Evolutionary conservation across 2,888 invertebrate genomes (phyloP), one percentile per base, ranked within the genome.

Genomic region (Ischnus inquisitorius): DNA sequence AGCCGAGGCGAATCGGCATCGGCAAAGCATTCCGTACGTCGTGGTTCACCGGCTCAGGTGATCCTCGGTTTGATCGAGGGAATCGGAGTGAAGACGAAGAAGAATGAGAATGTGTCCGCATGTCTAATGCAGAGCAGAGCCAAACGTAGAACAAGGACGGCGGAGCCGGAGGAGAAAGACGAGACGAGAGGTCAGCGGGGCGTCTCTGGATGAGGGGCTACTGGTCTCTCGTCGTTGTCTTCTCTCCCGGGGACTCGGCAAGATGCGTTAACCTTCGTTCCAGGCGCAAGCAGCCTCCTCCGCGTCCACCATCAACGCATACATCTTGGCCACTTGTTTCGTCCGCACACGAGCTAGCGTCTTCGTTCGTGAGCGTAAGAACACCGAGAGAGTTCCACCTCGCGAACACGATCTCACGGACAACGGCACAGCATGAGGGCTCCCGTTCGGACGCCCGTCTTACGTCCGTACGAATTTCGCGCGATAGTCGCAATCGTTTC

Each of bases 21-120:
- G 86, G 88, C 90, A 92, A 92, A 93, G 92, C 91, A 92, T 92
- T 93, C 92, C 92, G 88, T 87, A 85, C 88, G 91, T 91, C 92
- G 90, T 89, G 80, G 88, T 88, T 88, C 88, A 88, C 85, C 87
- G 82, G 84, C 84, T 78, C 80, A 46, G 68, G 72, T 62, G 80
- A 76, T 78, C 54, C 54, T 72, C 76, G 67, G 62, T 72, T 76
- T 64, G 72, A 64, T 64, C 83, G 16, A 62, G 60, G 60, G 19
- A 68, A 77, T 64, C 77, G 72, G 19, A n/a, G 65, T 60, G 78
- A 84, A 41, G 72, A 82, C 78, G 81, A 81, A 65, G 62, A 60
- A 69, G 69, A 16, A 74, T 39, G 43, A 3, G 62, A 74, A 51
- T 64, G 57, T 75, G 74, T 79, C 57, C 74, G 84, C 72, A 75